Percentiles rank a stretch among this genome's conserved stretches.
phyloP scores from a whole-genome alignment of 2,797 vertebrate genomes.

The Acrocephalus scirpaceus region DNA sequence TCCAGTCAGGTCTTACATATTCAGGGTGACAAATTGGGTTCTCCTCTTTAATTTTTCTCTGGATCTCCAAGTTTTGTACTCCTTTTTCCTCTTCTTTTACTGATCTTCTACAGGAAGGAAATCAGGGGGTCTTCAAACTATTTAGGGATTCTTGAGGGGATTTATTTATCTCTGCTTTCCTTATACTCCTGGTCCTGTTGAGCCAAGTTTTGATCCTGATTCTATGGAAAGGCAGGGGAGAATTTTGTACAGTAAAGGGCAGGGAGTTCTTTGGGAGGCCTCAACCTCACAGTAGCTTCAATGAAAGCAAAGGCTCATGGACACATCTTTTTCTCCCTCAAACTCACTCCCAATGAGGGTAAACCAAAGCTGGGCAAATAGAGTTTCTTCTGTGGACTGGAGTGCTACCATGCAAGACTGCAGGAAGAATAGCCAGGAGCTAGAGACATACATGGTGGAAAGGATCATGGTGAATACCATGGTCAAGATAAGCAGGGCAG shows the following conservation, averaged over 20 bases:
- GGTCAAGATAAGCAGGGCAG: background rate
- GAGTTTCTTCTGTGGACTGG: background rate
- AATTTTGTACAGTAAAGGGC: background rate
- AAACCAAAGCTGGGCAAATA: background rate
- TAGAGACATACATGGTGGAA: background rate
- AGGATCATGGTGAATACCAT: background rate
- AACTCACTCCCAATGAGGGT: background rate
- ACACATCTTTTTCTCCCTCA: background rate
- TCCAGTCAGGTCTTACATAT: background rate
- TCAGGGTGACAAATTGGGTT: background rate
- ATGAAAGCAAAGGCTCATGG: background rate
- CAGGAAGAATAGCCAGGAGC: background rate
- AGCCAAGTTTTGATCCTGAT: background rate
- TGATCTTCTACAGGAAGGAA: background rate
- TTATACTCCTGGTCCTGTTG: background rate
- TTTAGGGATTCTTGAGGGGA: background rate
- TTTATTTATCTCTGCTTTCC: background rate
- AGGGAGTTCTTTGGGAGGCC: background rate
- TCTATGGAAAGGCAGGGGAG: background rate
- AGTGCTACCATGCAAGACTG: fast-evolving
- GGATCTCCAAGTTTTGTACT: background rate
- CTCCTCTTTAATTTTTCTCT: background rate
- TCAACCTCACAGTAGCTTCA: background rate
- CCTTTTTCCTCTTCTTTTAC: background rate
- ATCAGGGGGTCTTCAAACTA: background rate